phyloP scores from a whole-genome alignment of 2,113 vertebrate genomes.

The Muntiacus reevesi region DNA sequence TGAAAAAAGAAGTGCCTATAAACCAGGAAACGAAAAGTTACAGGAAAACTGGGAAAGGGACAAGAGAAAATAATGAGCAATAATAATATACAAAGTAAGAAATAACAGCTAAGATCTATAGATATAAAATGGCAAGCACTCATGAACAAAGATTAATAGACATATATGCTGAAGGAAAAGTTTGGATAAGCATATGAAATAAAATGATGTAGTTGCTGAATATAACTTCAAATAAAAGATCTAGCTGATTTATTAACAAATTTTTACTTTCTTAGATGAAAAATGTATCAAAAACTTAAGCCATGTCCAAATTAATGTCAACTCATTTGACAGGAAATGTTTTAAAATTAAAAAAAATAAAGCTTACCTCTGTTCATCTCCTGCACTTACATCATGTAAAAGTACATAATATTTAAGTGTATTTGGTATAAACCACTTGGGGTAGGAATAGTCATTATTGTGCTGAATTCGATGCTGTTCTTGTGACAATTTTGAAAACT shows the following conservation, averaged over 20 bases:
- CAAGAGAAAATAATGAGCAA: not conserved
- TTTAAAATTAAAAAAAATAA: not conserved
- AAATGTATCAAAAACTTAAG: conserved; percentile 11
- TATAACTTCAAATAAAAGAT: not conserved
- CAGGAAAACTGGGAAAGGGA: not conserved
- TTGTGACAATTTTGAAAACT: conserved; percentile 96
- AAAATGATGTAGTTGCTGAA: not conserved
- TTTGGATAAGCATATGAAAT: not conserved
- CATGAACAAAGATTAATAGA: not conserved
- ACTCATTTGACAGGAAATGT: not conserved
- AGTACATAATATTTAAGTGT: conserved; percentile 98
- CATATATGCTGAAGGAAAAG: not conserved
- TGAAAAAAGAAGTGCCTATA: not conserved
- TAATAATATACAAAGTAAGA: conserved; percentile 10
- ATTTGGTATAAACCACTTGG: conserved; percentile 99
- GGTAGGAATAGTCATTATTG: conserved; percentile 91
- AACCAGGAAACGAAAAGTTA: not conserved
- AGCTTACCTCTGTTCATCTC: conserved; percentile 92
- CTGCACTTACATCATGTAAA: conserved; percentile 92
- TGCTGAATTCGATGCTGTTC: conserved; percentile 98
- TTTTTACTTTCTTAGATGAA: conserved; percentile 15
- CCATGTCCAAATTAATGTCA: not conserved
- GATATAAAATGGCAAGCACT: not conserved
- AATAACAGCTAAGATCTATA: not conserved
- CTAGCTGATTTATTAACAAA: not conserved